Evolutionary conservation across 2,888 invertebrate genomes (phyloP).

Genomic region (Pachliopta kotzebuea): DNA sequence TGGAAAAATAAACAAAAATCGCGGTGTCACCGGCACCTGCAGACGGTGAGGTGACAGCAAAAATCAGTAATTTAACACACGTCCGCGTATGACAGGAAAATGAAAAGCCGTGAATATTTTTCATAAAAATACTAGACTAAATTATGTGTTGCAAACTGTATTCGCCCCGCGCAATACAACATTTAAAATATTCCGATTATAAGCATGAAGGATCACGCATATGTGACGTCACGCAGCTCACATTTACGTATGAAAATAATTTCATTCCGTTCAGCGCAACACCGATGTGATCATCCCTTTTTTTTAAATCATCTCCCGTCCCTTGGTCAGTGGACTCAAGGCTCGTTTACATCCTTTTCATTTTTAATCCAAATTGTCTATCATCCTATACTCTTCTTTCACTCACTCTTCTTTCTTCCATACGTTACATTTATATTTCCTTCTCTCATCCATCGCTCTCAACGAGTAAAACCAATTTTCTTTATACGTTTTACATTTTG

Average conservation of each 20-base stretch:
- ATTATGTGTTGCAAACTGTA: neutral
- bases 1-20: slow-evolving; percentile 14
- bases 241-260: slow-evolving; percentile 18
- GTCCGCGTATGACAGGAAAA: slow-evolving; percentile 12
- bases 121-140: slow-evolving; percentile 13
- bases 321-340: no score
- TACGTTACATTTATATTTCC: no score
- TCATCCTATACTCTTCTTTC: no score
- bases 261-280: neutral
- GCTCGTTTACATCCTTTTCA: no score
- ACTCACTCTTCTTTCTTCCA: no score
- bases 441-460: no score
- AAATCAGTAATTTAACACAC: slow-evolving; percentile 5
- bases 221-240: slow-evolving; percentile 21
- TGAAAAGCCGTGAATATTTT: slow-evolving; percentile 11
- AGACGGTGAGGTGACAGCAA: neutral
- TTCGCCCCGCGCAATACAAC: neutral
- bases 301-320: no score
- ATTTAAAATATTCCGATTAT: neutral
- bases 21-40: slow-evolving; percentile 17
- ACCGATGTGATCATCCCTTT: no score
- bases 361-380: no score
- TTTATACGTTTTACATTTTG: no score
- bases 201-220: slow-evolving; percentile 16
- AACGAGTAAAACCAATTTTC: no score